Evolutionary conservation across 1,140 invertebrate species (phyloP).

Genomic region (Aphelenchoides avenae): DNA sequence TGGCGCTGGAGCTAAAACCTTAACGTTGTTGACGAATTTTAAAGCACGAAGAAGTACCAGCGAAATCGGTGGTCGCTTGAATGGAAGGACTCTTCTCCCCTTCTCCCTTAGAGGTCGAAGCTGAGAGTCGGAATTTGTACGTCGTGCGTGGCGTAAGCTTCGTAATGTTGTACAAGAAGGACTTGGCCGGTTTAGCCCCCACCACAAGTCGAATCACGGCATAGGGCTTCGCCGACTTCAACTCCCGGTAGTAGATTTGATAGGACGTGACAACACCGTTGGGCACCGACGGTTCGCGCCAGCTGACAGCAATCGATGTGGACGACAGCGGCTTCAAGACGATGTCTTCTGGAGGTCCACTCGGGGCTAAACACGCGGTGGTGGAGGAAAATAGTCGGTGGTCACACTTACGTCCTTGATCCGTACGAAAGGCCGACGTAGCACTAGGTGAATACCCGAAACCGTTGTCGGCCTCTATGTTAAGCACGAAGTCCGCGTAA

Average conservation of each 20-base stretch:
- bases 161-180: constrained; percentile 47
- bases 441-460: constrained; percentile 55
- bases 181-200: constrained; percentile 27
- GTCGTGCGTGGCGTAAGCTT: constrained; percentile 36
- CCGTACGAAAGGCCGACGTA: constrained; percentile 40
- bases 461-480: constrained; percentile 52
- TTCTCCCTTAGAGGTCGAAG: constrained; percentile 52
- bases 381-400: not conserved
- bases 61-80: constrained; percentile 43
- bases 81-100: constrained; percentile 44
- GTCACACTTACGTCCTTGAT: constrained; percentile 37
- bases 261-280: constrained; percentile 44
- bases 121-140: constrained; percentile 48
- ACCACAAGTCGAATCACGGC: constrained; percentile 38
- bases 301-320: constrained; percentile 29
- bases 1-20: constrained; percentile 28
- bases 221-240: not conserved
- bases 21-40: too few species aligned
- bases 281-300: constrained; percentile 17
- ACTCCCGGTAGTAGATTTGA: constrained; percentile 40
- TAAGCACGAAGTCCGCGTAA: constrained; percentile 39
- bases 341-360: too few species aligned
- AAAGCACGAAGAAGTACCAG: constrained; percentile 3
- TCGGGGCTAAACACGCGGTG: too few species aligned
- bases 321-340: constrained; percentile 27